phyloP scores from a whole-genome alignment of 2,797 vertebrate species.

The Apodemus agrarius region DNA sequence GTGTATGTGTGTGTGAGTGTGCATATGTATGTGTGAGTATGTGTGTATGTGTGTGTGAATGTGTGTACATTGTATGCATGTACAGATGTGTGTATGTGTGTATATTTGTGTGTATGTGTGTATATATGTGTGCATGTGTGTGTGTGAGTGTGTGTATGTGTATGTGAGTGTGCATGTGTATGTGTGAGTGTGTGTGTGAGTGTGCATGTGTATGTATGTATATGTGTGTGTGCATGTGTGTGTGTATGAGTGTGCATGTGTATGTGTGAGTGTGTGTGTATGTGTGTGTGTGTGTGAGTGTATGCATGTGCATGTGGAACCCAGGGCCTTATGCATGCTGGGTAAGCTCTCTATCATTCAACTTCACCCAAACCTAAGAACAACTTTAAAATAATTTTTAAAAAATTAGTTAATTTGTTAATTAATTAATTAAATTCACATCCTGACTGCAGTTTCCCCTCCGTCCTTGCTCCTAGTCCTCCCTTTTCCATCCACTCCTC shows the following conservation, averaged over 20 bases:
- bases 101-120: too few species aligned
- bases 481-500: background rate
- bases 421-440: background rate
- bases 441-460: background rate
- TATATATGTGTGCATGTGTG: too few species aligned
- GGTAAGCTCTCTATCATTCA: background rate
- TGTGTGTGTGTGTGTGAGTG: background rate
- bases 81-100: background rate
- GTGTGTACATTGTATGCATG: too few species aligned
- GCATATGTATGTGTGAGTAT: too few species aligned
- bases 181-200: too few species aligned
- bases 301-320: background rate
- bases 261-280: background rate
- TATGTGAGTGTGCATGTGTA: rapidly evolving
- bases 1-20: too few species aligned
- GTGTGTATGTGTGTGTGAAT: too few species aligned
- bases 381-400: background rate
- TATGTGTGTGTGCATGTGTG: too few species aligned
- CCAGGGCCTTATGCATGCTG: background rate
- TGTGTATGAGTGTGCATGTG: background rate
- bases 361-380: background rate
- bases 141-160: background rate
- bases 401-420: background rate
- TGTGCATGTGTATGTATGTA: too few species aligned
- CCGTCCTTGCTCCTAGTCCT: too few species aligned